Evolutionary conservation across 1,140 invertebrate species (phyloP), one percentile per base, ranked within the genome.

Genomic region (Penaeus vannamei): DNA sequence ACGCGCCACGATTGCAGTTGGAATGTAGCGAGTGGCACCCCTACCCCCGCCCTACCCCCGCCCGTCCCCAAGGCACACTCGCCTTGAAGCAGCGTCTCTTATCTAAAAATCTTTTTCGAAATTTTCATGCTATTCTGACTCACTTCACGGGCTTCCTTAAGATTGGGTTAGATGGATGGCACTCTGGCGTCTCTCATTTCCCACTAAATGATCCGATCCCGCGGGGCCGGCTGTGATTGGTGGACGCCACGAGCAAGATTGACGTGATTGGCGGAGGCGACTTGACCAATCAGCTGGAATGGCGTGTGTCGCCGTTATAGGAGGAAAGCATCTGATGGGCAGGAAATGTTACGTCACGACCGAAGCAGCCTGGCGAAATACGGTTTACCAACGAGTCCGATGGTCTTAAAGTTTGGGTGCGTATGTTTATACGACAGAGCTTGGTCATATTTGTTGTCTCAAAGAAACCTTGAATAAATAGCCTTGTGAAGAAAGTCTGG

Each of bases 161-260:
- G 83, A 87, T 87, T 87, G 83, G 86, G 86, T 87, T 87, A 87
- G 86, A 87, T 87, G n/a, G 86, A 87, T 82, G 86, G 72, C 86
- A 82, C 79, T 87, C 72, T 87, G 59, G 80, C 86, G 36, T 83
- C 79, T 72, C 86, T 80, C 86, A 87, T 82, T 81, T 87, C 86
- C 86, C 86, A 32, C 85, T 19, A 82, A 87, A 87, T 87, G 80
- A 87, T 87, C 79, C 80, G 20, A 87, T 87, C 86, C 80, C 79
- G 53, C 61, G 66, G n/a, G n/a, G 32, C 42, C 62, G 81, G 14
- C 32, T 60, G 84, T 85, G 36, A 85, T 85, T 85, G 84, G 84
- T 85, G 62, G 62, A 76, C 36, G 84, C 29, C 29, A 14, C 77
- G 77, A 60, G 53, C 76, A 36, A 79, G 76, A n/a, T 79, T 29